Evolutionary conservation across 2,797 vertebrate species (phyloP).

Genomic region (Dendrocincla tyrannina): DNA sequence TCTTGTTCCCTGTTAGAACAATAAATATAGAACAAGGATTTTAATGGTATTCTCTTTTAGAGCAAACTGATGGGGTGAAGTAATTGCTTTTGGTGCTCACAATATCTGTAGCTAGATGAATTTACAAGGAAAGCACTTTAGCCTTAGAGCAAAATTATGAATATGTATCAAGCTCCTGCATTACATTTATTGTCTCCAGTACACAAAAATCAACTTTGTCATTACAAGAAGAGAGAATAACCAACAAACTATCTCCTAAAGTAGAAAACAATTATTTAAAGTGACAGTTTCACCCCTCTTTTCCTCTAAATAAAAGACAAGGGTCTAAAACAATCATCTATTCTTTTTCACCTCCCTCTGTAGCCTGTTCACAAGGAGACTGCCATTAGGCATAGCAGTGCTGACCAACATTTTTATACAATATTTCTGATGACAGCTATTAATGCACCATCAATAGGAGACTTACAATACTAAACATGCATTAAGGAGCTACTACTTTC

Average conservation of each 20-base stretch:
- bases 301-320: constrained; percentile 52
- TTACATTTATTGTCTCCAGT: constrained; percentile 43
- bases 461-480: constrained; percentile 49
- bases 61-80: constrained; percentile 54
- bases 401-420: constrained; percentile 33
- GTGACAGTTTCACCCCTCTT: constrained; percentile 45
- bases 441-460: constrained; percentile 56
- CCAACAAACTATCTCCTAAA: constrained; percentile 46
- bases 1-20: constrained; percentile 49
- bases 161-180: constrained; percentile 36
- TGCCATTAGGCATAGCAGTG: constrained; percentile 10
- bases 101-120: constrained; percentile 53
- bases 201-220: constrained; percentile 60
- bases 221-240: constrained; percentile 40
- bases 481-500: constrained; percentile 45
- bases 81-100: constrained; percentile 61
- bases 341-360: constrained; percentile 36
- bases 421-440: constrained; percentile 51
- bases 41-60: constrained; percentile 57
- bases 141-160: constrained; percentile 58
- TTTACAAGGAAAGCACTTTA: constrained; percentile 65
- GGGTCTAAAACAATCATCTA: not conserved
- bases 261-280: constrained; percentile 57
- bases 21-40: constrained; percentile 48
- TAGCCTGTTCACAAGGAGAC: not conserved